Evolutionary conservation across 2,888 invertebrate species (phyloP).

Genomic region (Idaea dimidiata): DNA sequence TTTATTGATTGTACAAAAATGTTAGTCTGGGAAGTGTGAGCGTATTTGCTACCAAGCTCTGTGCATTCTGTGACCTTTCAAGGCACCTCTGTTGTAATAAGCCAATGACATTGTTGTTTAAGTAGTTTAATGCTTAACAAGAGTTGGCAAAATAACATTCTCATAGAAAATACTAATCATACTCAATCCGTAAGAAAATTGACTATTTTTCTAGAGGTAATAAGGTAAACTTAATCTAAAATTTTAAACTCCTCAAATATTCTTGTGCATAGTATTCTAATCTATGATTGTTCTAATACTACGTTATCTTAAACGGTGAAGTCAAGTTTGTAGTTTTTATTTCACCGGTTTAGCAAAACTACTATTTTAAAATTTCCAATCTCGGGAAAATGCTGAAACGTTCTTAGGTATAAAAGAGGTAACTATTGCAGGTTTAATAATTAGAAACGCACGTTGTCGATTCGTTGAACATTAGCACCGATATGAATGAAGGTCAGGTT

Average conservation of each 20-base stretch:
- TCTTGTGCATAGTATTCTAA: not conserved
- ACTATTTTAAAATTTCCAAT: constrained; percentile 22
- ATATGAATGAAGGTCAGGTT: constrained; percentile 21
- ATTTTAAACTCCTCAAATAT: constrained; percentile 1
- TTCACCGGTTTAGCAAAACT: constrained; percentile 22
- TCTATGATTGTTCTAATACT: not conserved
- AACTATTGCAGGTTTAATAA: not conserved
- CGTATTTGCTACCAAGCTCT: constrained; percentile 76
- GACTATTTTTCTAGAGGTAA: not conserved
- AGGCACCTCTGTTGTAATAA: constrained; percentile 64
- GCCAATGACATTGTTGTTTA: constrained; percentile 58
- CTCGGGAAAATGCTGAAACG: not conserved
- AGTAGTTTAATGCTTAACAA: not conserved
- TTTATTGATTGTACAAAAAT: constrained; percentile 61
- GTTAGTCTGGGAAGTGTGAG: constrained; percentile 77
- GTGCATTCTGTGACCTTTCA: constrained; percentile 66
- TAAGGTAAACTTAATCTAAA: not conserved
- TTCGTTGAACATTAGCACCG: constrained; percentile 19
- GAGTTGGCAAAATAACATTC: not conserved
- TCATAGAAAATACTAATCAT: constrained; percentile 1
- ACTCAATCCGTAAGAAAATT: not conserved
- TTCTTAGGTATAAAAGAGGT: not conserved
- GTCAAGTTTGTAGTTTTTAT: constrained; percentile 19
- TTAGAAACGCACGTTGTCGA: constrained; percentile 4
- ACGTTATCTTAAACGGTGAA: constrained; percentile 7